These are phyloP conservation scores for Astreopora myriophthalma DNA, from an alignment of 64 coral and sea anemone genomes.

Conservation along the genomic window DNA sequence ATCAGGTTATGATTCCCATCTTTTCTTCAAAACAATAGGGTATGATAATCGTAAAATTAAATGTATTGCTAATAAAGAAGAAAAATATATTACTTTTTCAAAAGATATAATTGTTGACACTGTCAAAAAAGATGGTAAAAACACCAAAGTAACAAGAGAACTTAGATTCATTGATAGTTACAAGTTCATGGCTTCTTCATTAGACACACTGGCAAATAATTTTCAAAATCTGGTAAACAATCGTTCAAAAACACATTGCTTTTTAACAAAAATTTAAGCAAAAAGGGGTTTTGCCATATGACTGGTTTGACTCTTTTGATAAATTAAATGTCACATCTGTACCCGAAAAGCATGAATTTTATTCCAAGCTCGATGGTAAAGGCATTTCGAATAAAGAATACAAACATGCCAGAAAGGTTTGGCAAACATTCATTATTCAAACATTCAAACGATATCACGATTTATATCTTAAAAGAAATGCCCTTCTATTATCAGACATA, in stretches of 20 bases:
- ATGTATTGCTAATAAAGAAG: slow-evolving; percentile 17
- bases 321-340: not conserved
- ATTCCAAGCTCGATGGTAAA: not conserved
- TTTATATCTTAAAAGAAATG: not conserved
- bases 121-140: not conserved
- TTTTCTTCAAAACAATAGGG: slow-evolving; percentile 56
- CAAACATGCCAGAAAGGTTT: not conserved
- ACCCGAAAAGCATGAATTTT: not conserved
- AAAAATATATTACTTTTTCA: not conserved
- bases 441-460: not conserved
- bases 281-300: not conserved
- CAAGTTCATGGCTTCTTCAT: not conserved
- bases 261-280: too few species aligned
- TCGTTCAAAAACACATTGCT: not conserved
- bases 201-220: not conserved
- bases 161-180: not conserved
- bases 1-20: slow-evolving; percentile 23
- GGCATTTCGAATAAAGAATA: not conserved
- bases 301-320: not conserved
- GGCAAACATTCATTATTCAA: not conserved
- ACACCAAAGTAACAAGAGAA: not conserved
- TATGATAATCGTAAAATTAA: slow-evolving; percentile 31
- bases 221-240: not conserved
- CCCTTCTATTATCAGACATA: not conserved
- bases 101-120: not conserved